A percentile compares a stretch with the other conserved stretches of the same genome.
Evolutionary conservation across 2,113 vertebrate genomes (phyloP).

Genomic region (Dolichallabes microphthalmus): DNA sequence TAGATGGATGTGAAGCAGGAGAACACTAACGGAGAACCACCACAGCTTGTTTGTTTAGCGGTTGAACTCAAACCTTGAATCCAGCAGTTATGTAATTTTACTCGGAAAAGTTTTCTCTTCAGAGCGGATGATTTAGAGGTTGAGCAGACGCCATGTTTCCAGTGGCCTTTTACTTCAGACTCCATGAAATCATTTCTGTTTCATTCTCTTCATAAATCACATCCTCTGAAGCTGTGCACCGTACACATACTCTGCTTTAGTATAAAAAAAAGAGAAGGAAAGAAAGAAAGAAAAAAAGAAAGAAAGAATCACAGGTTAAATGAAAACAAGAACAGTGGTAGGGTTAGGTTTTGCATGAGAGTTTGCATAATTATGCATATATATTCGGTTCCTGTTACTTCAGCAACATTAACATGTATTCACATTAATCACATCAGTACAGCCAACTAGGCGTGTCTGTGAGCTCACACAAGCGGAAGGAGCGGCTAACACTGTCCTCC

Average conservation of each 20-base stretch:
- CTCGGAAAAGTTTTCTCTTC: background rate
- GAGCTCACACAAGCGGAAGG: too few relatives aligned
- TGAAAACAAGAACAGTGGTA: background rate
- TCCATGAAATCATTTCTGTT: slow-evolving; percentile 27
- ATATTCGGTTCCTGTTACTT: background rate
- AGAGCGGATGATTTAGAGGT: slow-evolving; percentile 5
- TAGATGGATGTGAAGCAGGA: too few relatives aligned
- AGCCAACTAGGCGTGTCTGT: too few relatives aligned
- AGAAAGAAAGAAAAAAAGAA: background rate
- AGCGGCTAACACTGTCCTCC: too few relatives aligned
- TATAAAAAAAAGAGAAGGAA: background rate
- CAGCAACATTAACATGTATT: background rate
- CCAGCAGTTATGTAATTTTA: background rate
- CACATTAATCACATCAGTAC: too few relatives aligned
- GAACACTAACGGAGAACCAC: background rate
- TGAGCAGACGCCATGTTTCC: slow-evolving; percentile 22
- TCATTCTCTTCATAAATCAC: slow-evolving; percentile 12
- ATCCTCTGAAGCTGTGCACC: background rate
- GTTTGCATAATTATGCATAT: background rate
- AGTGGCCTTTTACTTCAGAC: slow-evolving; percentile 17
- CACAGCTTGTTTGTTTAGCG: background rate
- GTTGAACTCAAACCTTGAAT: background rate
- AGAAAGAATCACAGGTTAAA: background rate
- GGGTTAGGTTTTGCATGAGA: background rate
- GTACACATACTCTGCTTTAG: background rate